These are phyloP conservation scores for Oppia nitens DNA, from an alignment of 1,140 invertebrate species.

Conservation along the genomic window DNA sequence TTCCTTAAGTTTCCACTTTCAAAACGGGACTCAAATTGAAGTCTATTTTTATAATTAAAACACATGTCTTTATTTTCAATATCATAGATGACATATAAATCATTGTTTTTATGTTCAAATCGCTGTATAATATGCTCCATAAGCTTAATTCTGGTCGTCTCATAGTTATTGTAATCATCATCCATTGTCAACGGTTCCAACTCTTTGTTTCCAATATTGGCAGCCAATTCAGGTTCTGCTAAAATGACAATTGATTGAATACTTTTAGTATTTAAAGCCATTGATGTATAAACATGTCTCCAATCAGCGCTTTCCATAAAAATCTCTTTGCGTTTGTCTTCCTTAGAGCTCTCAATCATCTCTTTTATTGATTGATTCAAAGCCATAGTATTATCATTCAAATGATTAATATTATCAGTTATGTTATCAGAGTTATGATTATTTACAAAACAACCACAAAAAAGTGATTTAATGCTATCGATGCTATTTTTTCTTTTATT, in stretches of 20 bases:
- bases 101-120: neutral
- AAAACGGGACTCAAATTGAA: constrained; percentile 85
- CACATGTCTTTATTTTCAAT: neutral
- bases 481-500: too few species aligned
- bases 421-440: neutral
- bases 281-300: neutral
- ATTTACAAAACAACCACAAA: neutral
- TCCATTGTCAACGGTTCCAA: neutral
- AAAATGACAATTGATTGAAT: neutral
- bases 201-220: neutral
- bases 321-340: neutral
- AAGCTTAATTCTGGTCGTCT: neutral
- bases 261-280: neutral
- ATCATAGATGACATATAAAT: neutral
- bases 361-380: neutral
- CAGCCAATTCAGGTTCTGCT: neutral
- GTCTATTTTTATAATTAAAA: neutral
- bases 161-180: neutral
- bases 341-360: neutral
- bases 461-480: too few species aligned
- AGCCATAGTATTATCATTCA: neutral
- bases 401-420: neutral
- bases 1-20: constrained; percentile 89
- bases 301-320: neutral
- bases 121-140: constrained; percentile 6